Percentiles rank a stretch among this genome's conserved stretches.
phyloP scores from a whole-genome alignment of 2,888 invertebrate genomes.

The Isotomurus palustris region DNA sequence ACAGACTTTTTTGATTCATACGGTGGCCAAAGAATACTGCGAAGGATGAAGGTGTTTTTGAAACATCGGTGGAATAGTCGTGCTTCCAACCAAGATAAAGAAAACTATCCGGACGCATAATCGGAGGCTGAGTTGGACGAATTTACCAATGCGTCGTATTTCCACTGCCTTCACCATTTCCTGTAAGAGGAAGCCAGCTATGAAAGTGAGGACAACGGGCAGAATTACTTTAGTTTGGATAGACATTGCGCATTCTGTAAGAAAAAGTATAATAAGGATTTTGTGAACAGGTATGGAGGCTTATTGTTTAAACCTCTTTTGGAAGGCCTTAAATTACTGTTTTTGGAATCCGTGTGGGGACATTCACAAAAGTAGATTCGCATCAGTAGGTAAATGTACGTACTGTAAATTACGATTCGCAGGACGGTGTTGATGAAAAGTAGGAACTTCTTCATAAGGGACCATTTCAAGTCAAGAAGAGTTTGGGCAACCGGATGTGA shows the following conservation, averaged over 20 bases:
- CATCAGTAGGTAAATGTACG: neutral
- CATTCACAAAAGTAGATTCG: slow-evolving; percentile 9
- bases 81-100: neutral
- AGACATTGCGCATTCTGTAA: neutral
- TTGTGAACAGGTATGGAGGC: too few relatives aligned
- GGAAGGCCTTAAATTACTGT: too few relatives aligned
- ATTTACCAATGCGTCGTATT: too few relatives aligned
- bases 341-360: too few relatives aligned
- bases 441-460: slow-evolving; percentile 2
- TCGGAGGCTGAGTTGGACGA: neutral
- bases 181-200: neutral
- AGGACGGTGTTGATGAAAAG: neutral
- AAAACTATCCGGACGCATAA: neutral
- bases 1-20: too few relatives aligned
- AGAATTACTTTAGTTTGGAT: neutral
- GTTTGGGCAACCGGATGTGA: slow-evolving; percentile 10
- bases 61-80: neutral
- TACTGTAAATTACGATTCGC: neutral
- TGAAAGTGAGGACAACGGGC: neutral
- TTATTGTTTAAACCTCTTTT: too few relatives aligned
- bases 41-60: neutral
- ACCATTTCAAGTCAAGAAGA: slow-evolving; percentile 14
- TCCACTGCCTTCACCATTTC: neutral
- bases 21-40: neutral
- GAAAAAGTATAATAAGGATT: too few relatives aligned